Evolutionary conservation across 2,888 invertebrate genomes (phyloP).

Genomic region (Trissolcus brochymenae): DNA sequence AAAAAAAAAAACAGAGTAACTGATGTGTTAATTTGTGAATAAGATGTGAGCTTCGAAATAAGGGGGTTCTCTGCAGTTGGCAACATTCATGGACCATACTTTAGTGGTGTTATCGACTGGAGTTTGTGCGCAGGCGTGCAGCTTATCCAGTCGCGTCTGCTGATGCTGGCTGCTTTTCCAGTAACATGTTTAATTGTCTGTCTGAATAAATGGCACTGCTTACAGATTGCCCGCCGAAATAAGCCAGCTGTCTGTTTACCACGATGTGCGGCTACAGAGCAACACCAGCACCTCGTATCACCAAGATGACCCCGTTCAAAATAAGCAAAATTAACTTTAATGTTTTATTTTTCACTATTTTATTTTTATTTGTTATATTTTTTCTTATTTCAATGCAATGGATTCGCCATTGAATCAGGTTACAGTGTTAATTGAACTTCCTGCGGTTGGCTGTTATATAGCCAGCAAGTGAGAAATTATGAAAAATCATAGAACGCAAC

Average conservation of each 20-base stretch:
- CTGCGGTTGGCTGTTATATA: too few species aligned
- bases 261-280: neutral
- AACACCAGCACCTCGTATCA: neutral
- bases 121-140: slow-evolving; percentile 45
- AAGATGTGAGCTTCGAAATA: slow-evolving; percentile 3
- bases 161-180: slow-evolving; percentile 42
- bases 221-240: slow-evolving; percentile 11
- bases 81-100: slow-evolving; percentile 52
- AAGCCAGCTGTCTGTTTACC: too few species aligned
- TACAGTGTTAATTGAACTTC: too few species aligned
- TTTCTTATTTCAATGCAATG: too few species aligned
- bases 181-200: slow-evolving; percentile 51
- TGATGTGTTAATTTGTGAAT: slow-evolving; percentile 1
- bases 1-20: too few species aligned
- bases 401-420: too few species aligned
- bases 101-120: slow-evolving; percentile 55
- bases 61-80: slow-evolving; percentile 44
- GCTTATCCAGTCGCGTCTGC: slow-evolving; percentile 42
- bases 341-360: too few species aligned
- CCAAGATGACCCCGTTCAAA: slow-evolving; percentile 7
- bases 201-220: slow-evolving; percentile 54
- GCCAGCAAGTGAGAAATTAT: slow-evolving; percentile 4
- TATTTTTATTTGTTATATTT: too few species aligned
- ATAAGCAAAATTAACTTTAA: too few species aligned
- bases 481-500: slow-evolving; percentile 8